Evolutionary conservation across 2,113 vertebrate genomes (phyloP), one percentile per base, ranked within the genome.

Genomic region (Scomber japonicus): DNA sequence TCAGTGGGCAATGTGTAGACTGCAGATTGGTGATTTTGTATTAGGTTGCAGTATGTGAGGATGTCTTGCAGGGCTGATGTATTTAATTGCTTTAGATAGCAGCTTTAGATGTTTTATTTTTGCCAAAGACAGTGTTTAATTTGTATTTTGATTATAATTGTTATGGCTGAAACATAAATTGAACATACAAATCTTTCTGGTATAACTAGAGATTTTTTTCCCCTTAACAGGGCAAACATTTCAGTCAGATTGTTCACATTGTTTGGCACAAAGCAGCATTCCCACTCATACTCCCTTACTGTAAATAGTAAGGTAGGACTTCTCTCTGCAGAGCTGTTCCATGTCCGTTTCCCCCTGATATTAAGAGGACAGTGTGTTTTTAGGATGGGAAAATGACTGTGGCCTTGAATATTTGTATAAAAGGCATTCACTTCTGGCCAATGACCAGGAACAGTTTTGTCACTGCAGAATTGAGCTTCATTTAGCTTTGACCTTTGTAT

Each of bases 331-430:
- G 60, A 56, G 64, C 69, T 62, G 81, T 11, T 85, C 73, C 72
- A 72, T 83, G 81, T 91, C 89, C 62, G 81, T 85, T 92, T 90
- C 93, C 81, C 71, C 56, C 66, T 44, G 27, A 54, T 31, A 84
- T 80, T 87, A 70, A 80, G 81, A 82, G 92, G 93, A 89, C 84
- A 57, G 80, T 50, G 68, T 77, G 82, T 55, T 24, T 59, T 79
- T 44, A 49, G 81, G 73, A 86, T 88, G 86, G 87, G 80, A 91
- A 83, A 80, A 72, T 0, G 62, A 90, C 78, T 46, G 0, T 0
- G 84, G 73, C 92, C 94, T 94, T 94, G 94, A 91, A 82, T 80
- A 88, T 90, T 92, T 88, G 82, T 90, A 68, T 69, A 65, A 61
- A 49, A 82, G 86, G 84, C 77, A 85, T 86, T 84, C 72, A 74